Percentiles rank a stretch among this genome's conserved stretches.
These are phyloP conservation scores for Boulengeromyrus knoepffleri DNA, from an alignment of 2,113 vertebrate species.

Conservation along the genomic window DNA sequence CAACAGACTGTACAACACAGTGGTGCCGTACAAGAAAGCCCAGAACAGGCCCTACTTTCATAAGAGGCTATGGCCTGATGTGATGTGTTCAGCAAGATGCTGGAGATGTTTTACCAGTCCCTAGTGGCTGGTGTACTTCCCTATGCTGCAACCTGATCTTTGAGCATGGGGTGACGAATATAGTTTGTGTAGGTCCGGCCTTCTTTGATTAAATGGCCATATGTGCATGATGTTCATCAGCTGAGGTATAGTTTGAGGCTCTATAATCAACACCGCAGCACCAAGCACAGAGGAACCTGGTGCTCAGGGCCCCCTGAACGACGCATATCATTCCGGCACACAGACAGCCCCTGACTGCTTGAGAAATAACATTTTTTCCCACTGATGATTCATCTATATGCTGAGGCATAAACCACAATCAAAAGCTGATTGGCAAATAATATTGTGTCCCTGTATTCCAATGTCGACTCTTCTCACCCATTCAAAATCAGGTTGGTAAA, in stretches of 20 bases:
- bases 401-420: not conserved
- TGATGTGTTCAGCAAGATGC: not conserved
- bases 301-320: not conserved
- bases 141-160: not conserved
- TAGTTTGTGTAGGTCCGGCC: not conserved
- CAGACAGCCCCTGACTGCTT: not conserved
- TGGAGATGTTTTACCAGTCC: not conserved
- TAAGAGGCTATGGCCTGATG: not conserved
- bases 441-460: not conserved
- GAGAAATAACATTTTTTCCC: not conserved
- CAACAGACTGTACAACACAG: not conserved
- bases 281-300: not conserved
- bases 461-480: not conserved
- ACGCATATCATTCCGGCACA: not conserved
- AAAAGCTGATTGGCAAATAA: not conserved
- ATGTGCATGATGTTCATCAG: not conserved
- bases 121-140: not conserved
- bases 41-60: not conserved
- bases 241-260: not conserved
- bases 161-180: not conserved
- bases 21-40: not conserved
- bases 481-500: conserved; percentile 1
- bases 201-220: not conserved
- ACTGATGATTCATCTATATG: not conserved
- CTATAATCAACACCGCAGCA: not conserved